These are phyloP conservation scores for Chelidonichthys spinosus DNA, from an alignment of 2,797 vertebrate species.

Conservation along the genomic window DNA sequence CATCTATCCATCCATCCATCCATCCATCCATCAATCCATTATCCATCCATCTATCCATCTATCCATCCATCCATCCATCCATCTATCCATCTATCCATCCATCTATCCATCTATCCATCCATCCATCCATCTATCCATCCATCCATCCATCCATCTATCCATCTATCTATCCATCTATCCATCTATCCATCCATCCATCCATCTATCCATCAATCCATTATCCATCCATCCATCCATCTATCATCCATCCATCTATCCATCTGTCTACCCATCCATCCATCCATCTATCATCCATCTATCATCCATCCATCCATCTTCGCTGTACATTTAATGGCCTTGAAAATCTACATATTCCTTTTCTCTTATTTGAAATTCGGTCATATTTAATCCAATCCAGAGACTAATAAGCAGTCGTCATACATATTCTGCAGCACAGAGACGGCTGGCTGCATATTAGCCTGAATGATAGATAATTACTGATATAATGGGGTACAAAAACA, in stretches of 20 bases:
- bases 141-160: constrained; percentile 23
- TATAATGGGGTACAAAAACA: constrained; percentile 69
- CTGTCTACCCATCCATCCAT: no score
- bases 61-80: constrained; percentile 52
- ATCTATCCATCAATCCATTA: no score
- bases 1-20: no score
- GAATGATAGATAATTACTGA: constrained; percentile 74
- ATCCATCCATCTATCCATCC: background rate
- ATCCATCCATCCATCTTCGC: no score
- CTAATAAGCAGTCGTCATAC: constrained; percentile 72
- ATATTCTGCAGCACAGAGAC: constrained; percentile 68
- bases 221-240: no score
- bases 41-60: constrained; percentile 27
- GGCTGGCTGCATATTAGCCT: constrained; percentile 60
- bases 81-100: constrained; percentile 48
- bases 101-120: constrained; percentile 41
- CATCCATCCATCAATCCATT: no score
- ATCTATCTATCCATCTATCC: no score
- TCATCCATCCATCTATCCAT: no score
- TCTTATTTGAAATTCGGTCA: constrained; percentile 57
- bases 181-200: no score
- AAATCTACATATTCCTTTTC: constrained; percentile 42
- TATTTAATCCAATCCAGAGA: constrained; percentile 65
- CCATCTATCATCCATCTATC: no score
- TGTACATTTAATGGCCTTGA: constrained; percentile 24